Conservation (phyloP, 2,888 invertebrate genomes). For the Pharmacophagus antenor region DNA sequence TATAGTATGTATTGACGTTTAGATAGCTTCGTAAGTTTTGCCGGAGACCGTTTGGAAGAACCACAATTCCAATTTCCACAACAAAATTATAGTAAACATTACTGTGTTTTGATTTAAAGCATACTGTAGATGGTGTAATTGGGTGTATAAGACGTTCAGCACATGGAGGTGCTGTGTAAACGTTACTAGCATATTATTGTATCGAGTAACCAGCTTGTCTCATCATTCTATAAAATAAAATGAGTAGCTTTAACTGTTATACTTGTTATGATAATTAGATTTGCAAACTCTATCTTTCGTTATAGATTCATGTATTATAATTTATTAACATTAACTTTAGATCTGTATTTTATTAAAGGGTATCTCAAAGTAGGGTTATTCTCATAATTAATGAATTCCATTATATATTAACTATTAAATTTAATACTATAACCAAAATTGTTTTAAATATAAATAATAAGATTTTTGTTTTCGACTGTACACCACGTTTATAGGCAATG, state of each 20-base stretch:
- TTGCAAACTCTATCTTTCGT: neutral
- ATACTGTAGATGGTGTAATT: neutral
- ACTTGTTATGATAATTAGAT: neutral
- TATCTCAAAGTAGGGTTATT: neutral
- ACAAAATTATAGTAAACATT: too few species aligned
- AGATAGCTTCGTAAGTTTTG: too few species aligned
- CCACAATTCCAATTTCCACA: too few species aligned
- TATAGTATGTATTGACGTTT: too few species aligned
- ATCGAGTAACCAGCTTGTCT: neutral
- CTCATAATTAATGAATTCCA: too few species aligned
- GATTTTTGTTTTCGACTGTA: slow-evolving; percentile 19
- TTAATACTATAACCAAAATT: too few species aligned
- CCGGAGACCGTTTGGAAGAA: too few species aligned
- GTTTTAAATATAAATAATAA: neutral
- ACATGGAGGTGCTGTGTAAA: neutral
- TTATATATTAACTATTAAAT: too few species aligned
- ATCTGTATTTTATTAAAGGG: neutral
- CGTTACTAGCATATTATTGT: neutral
- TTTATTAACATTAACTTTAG: too few species aligned
- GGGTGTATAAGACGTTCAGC: neutral
- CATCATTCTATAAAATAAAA: neutral
- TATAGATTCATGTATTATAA: too few species aligned
- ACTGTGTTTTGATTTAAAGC: too few species aligned
- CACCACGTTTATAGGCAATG: neutral
- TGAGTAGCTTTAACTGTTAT: neutral